A percentile compares a stretch with the other conserved stretches of the same genome.
These are phyloP conservation scores for Lymantria dispar DNA, from an alignment of 2,888 invertebrate species.

Conservation along the genomic window DNA sequence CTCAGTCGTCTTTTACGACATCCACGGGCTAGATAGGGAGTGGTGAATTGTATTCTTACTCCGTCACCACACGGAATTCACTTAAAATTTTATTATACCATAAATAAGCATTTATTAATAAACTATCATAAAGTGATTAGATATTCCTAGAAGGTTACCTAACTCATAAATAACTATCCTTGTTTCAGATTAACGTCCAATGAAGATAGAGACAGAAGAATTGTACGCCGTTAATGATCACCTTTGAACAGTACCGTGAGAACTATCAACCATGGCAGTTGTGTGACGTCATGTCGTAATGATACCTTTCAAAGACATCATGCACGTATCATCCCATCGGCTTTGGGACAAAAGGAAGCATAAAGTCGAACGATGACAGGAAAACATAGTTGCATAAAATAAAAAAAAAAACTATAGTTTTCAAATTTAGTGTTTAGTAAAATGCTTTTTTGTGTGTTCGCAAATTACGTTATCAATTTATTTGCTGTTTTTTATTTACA, in stretches of 20 bases:
- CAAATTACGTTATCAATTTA: constrained; percentile 40
- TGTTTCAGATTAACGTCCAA: constrained; percentile 56
- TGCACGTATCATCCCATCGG: constrained; percentile 66
- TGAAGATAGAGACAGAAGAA: constrained; percentile 46
- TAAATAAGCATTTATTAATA: background rate
- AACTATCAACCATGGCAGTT: constrained; percentile 28
- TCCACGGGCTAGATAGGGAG: too few relatives aligned
- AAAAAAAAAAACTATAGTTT: constrained; percentile 49
- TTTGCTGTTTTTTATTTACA: constrained; percentile 45
- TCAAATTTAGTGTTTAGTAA: constrained; percentile 18
- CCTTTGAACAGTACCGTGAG: constrained; percentile 36
- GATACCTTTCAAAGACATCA: constrained; percentile 34
- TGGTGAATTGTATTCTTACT: too few relatives aligned
- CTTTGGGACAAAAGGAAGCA: constrained; percentile 73
- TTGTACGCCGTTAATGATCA: constrained; percentile 40
- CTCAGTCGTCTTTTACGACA: too few relatives aligned
- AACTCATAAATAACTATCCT: constrained; percentile 24
- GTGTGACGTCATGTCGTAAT: constrained; percentile 40
- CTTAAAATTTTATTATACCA: too few relatives aligned
- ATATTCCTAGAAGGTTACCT: background rate
- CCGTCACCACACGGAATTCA: too few relatives aligned
- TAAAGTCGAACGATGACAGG: constrained; percentile 59
- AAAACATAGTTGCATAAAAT: constrained; percentile 60
- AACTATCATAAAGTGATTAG: background rate
- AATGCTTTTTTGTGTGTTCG: constrained; percentile 72